Evolutionary conservation across 2,113 vertebrate species (phyloP).

Genomic region (Protomyctophum bolini): DNA sequence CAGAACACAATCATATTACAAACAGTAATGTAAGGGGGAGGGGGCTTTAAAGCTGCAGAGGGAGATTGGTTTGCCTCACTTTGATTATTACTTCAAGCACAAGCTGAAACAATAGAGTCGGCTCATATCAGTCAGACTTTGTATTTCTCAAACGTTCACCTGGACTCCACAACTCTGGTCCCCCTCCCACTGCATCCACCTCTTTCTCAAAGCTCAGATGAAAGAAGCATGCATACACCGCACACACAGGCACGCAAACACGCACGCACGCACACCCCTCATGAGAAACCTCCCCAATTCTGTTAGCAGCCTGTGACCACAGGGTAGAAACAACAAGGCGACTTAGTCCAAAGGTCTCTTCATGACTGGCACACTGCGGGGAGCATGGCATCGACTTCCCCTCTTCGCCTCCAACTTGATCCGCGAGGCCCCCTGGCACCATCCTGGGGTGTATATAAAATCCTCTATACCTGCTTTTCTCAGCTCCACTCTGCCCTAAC

Average conservation of each 20-base stretch:
- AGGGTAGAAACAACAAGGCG: slow-evolving; percentile 74
- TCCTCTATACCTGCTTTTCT: slow-evolving; percentile 66
- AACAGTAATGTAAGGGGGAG: slow-evolving; percentile 25
- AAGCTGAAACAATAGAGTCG: slow-evolving; percentile 50
- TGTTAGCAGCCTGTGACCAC: slow-evolving; percentile 62
- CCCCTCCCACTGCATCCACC: slow-evolving; percentile 5
- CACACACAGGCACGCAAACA: not conserved
- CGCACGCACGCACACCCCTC: not conserved
- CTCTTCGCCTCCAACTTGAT: slow-evolving; percentile 54
- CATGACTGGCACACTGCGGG: slow-evolving; percentile 65
- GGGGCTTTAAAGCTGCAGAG: slow-evolving; percentile 6
- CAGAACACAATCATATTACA: slow-evolving; percentile 19
- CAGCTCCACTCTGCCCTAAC: slow-evolving; percentile 65
- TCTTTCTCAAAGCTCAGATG: slow-evolving; percentile 29
- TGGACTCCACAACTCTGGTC: slow-evolving; percentile 22
- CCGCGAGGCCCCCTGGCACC: slow-evolving; percentile 51
- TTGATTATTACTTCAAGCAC: slow-evolving; percentile 57
- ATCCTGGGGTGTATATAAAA: slow-evolving; percentile 62
- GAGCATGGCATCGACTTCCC: slow-evolving; percentile 74
- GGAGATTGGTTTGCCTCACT: slow-evolving; percentile 24
- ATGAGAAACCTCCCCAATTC: slow-evolving; percentile 37
- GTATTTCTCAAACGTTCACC: slow-evolving; percentile 47
- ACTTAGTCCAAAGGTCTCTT: slow-evolving; percentile 71
- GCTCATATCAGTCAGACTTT: not conserved
- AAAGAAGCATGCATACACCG: slow-evolving; percentile 27